Percentiles rank a stretch among this genome's conserved stretches.
Evolutionary conservation across 2,113 vertebrate species (phyloP).

Genomic region (Nicator chloris): DNA sequence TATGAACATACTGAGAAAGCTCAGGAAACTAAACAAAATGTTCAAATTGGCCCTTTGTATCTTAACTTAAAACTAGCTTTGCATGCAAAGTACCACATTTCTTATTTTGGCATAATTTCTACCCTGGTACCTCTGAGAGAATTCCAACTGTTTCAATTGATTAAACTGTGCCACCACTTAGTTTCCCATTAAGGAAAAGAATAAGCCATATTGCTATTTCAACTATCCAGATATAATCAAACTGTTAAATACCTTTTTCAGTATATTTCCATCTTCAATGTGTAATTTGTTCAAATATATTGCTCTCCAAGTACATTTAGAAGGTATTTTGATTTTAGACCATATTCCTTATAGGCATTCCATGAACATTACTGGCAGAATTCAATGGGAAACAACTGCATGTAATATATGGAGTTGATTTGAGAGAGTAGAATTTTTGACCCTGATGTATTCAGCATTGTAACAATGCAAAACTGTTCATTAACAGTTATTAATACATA

Average conservation of each 20-base stretch:
- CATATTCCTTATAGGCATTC: neutral
- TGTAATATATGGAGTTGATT: neutral
- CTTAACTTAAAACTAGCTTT: neutral
- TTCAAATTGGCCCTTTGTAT: neutral
- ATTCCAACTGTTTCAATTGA: neutral
- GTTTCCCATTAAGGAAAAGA: neutral
- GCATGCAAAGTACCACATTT: neutral
- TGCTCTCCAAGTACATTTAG: conserved; percentile 14
- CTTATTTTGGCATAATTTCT: neutral
- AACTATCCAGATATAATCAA: conserved; percentile 20
- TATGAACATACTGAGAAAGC: neutral
- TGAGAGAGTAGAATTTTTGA: neutral
- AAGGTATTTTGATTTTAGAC: neutral
- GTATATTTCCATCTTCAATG: conserved; percentile 25
- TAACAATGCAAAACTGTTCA: neutral
- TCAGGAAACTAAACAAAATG: neutral
- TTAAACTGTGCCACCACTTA: conserved; percentile 16
- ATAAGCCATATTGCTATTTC: neutral
- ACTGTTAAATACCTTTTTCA: conserved; percentile 12
- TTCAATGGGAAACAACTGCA: neutral
- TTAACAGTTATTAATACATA: neutral
- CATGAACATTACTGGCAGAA: neutral
- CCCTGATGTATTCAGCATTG: neutral
- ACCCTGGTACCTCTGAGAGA: neutral
- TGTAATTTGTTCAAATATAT: conserved; percentile 22